These are phyloP conservation scores for Rhinatrema bivittatum DNA, from an alignment of 2,797 vertebrate species.

Conservation along the genomic window DNA sequence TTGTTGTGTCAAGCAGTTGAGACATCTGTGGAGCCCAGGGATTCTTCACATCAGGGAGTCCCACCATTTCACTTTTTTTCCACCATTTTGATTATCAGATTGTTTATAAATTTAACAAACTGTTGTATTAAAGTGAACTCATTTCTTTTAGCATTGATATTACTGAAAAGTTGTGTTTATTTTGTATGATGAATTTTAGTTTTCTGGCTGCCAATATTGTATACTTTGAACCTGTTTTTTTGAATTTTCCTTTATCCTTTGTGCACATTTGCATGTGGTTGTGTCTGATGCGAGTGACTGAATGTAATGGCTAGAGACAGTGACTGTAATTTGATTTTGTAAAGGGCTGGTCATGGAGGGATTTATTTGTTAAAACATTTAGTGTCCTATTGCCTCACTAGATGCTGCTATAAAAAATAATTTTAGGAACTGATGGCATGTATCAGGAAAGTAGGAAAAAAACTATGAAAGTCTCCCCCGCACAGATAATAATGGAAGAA, in stretches of 20 bases:
- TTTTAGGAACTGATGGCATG: constrained; percentile 24
- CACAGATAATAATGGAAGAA: too few relatives aligned
- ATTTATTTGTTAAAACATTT: constrained; percentile 23
- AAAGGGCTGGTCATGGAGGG: constrained; percentile 33
- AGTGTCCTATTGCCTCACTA: neutral
- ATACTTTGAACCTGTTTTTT: constrained; percentile 10
- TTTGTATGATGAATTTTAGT: constrained; percentile 9
- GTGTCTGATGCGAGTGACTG: constrained; percentile 20
- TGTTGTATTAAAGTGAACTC: constrained; percentile 29
- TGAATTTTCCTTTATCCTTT: constrained; percentile 5
- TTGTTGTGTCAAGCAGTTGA: constrained; percentile 26
- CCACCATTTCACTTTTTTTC: constrained; percentile 37
- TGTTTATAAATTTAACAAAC: constrained; percentile 19
- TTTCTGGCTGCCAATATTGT: constrained; percentile 12
- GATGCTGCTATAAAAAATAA: too few relatives aligned
- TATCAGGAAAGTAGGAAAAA: constrained; percentile 32
- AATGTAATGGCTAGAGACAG: constrained; percentile 16
- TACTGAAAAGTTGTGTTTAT: constrained; percentile 23
- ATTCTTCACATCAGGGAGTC: constrained; percentile 17
- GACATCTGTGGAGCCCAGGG: constrained; percentile 24
- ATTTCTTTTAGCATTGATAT: constrained; percentile 17
- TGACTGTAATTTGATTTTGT: constrained; percentile 17
- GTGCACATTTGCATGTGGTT: constrained; percentile 16
- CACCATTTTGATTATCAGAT: constrained; percentile 20
- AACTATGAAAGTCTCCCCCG: constrained; percentile 37